phyloP scores from a whole-genome alignment of 2,113 vertebrate species.

The Hiodon tergisus region DNA sequence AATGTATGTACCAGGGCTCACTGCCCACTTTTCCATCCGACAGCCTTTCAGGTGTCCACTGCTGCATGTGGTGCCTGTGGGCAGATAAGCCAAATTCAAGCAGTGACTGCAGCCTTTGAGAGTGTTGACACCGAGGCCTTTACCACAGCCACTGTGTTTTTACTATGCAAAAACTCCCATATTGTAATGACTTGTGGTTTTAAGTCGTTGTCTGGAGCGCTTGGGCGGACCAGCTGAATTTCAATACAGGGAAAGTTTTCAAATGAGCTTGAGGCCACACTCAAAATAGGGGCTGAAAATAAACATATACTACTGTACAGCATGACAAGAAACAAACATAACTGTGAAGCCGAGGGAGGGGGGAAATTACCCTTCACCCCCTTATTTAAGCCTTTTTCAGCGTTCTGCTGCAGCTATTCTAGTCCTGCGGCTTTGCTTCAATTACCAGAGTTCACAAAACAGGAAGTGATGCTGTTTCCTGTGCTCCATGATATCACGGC shows the following conservation, averaged over 20 bases:
- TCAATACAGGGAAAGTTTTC: constrained; percentile 26
- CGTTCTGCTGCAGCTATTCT: constrained; percentile 30
- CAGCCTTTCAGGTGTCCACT: constrained; percentile 57
- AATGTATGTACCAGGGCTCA: constrained; percentile 55
- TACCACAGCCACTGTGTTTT: constrained; percentile 30
- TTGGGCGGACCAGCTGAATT: constrained; percentile 6
- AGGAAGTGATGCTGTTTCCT: constrained; percentile 70
- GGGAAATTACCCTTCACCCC: constrained; percentile 44
- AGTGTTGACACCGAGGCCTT: constrained; percentile 35
- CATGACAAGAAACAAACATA: constrained; percentile 9
- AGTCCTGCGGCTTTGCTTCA: constrained; percentile 39
- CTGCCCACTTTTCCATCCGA: constrained; percentile 60
- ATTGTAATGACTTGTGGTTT: constrained; percentile 30
- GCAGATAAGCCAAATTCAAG: constrained; percentile 50
- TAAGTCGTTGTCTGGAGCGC: constrained; percentile 18
- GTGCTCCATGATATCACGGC: constrained; percentile 62
- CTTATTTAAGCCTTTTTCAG: constrained; percentile 11
- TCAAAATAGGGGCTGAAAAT: constrained; percentile 20
- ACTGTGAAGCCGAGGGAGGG: constrained; percentile 22
- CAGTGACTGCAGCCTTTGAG: constrained; percentile 48
- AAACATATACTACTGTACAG: constrained; percentile 9
- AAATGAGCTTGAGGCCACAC: constrained; percentile 35
- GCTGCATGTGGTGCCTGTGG: constrained; percentile 44
- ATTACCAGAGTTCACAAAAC: constrained; percentile 48
- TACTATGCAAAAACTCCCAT: constrained; percentile 34